A percentile compares a stretch with the other conserved stretches of the same genome.
Evolutionary conservation across 1,140 invertebrate genomes (phyloP).

Genomic region (Mercenaria mercenaria): DNA sequence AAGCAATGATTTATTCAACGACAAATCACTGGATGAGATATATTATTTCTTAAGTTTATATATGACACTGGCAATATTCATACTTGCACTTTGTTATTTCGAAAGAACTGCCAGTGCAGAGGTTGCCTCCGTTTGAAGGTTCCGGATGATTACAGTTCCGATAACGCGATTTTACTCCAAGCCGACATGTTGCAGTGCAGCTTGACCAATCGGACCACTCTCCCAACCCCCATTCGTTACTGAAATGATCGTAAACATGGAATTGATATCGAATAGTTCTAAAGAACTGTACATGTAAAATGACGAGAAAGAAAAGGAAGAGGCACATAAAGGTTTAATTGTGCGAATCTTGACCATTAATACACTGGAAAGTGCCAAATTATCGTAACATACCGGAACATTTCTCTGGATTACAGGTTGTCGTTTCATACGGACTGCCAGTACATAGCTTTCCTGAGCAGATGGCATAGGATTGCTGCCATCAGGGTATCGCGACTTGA

Average conservation of each 20-base stretch:
- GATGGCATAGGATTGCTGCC: constrained; percentile 66
- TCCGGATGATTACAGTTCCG: constrained; percentile 67
- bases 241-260: too few relatives aligned
- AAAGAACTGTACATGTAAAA: too few relatives aligned
- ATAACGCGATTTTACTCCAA: constrained; percentile 85
- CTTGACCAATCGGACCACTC: constrained; percentile 89
- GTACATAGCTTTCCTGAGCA: constrained; percentile 53
- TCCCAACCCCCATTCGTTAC: constrained; percentile 88
- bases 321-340: too few relatives aligned
- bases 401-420: background rate
- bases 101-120: constrained; percentile 53
- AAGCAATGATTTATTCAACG: too few relatives aligned
- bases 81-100: background rate
- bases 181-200: constrained; percentile 89
- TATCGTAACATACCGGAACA: background rate
- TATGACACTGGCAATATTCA: background rate
- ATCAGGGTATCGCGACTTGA: constrained; percentile 69
- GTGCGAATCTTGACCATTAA: too few relatives aligned
- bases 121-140: constrained; percentile 48
- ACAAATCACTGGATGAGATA: too few relatives aligned
- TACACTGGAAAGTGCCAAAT: background rate
- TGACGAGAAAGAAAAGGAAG: too few relatives aligned
- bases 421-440: constrained; percentile 20
- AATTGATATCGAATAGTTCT: too few relatives aligned
- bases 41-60: too few relatives aligned